Base-by-base conservation (phyloP, 2,888 invertebrate species). In the Eupithecia insigniata region DNA sequence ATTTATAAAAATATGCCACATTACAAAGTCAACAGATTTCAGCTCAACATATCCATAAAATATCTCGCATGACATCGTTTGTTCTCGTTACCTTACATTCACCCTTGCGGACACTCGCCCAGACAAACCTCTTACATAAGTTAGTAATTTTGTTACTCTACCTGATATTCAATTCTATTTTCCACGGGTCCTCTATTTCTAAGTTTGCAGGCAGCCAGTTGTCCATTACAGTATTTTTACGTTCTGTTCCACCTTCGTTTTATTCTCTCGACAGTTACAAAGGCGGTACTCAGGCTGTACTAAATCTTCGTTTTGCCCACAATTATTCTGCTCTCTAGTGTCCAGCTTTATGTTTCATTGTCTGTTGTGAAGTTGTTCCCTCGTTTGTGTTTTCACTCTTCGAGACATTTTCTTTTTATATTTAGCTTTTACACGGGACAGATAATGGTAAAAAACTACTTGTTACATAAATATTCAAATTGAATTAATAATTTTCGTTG, bases 271-370 rank as follows among this genome's bases (percentile, higher is more conserved):
- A 69, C 74, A 71, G 69, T 71, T 67, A 74, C 71, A 74, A 74
- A 74, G 74, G 66, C 71, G 64, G 67, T 69, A 51, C 71, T 74
- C 71, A 71, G 70, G 74, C 81, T 78, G 78, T 79, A 76, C 87
- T 89, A 88, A 89, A 88, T 90, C 87, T 87, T 86, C 84, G 84
- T 87, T 88, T 84, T 83, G 84, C 83, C 82, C 84, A 87, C 87
- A 88, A 89, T 89, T 88, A 89, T 88, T 86, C 86, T 81, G 81
- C 81, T 83, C 85, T 84, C 80, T 77, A 78, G 79, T 79, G 84
- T 83, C 83, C 81, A 81, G 85, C 87, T 87, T 64, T 89, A 85
- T 87, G 86, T 89, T 89, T 86, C 87, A 87, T 83, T 86, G 89
- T 86, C 85, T 81, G 64, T 77, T 79, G 79, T 26, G 65, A 68